A percentile compares a stretch with the other conserved stretches of the same genome.
Evolutionary conservation across 92 coral and sea anemone species (phyloP).

Genomic region (Heliopora coerulea): DNA sequence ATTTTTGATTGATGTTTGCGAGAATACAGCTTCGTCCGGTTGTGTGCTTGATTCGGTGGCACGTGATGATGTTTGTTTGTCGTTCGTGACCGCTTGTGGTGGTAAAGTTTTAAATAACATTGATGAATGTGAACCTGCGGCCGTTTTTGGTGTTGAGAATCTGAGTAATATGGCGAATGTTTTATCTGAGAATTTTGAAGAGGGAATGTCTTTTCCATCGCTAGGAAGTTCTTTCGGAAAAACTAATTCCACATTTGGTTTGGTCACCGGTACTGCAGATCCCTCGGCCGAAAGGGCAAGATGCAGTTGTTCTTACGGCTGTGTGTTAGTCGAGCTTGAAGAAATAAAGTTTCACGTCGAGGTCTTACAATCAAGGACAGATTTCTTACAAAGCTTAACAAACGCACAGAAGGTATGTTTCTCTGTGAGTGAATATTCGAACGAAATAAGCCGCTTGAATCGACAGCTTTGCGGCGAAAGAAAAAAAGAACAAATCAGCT

Average conservation of each 20-base stretch:
- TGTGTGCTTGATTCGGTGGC: not conserved
- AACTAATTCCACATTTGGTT: too few relatives aligned
- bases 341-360: slow-evolving; percentile 2
- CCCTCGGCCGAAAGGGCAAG: not conserved
- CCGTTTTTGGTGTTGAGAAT: not conserved
- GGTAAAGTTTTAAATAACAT: not conserved
- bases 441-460: not conserved
- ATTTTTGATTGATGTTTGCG: not conserved
- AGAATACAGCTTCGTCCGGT: not conserved
- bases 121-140: not conserved
- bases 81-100: not conserved
- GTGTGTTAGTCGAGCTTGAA: slow-evolving; percentile 6
- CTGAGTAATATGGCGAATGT: not conserved
- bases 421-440: not conserved
- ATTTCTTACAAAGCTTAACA: not conserved
- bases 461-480: slow-evolving; percentile 1
- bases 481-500: not conserved
- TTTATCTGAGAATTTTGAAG: not conserved
- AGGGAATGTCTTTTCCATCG: not conserved
- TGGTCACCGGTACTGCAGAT: not conserved
- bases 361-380: not conserved
- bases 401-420: slow-evolving; percentile 12
- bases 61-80: not conserved
- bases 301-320: not conserved
- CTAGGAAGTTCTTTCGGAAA: too few relatives aligned